phyloP scores from a whole-genome alignment of 92 coral and sea anemone genomes.

The Bergia sp. region DNA sequence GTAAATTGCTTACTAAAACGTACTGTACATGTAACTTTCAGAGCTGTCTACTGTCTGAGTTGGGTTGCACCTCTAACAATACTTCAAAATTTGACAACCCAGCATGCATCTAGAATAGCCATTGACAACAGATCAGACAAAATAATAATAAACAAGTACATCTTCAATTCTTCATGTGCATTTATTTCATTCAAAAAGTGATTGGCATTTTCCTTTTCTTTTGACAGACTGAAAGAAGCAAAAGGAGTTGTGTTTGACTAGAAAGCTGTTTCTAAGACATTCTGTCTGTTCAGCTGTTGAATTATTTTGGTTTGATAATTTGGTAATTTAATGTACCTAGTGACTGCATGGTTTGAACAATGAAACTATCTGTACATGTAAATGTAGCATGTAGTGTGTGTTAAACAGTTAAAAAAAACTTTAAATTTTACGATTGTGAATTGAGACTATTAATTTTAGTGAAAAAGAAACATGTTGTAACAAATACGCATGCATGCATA shows the following conservation, averaged over 20 bases:
- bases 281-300: background rate
- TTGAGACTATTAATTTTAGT: background rate
- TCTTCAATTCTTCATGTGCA: background rate
- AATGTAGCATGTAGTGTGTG: background rate
- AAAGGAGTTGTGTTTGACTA: constrained; percentile 91
- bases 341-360: no score
- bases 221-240: constrained; percentile 93
- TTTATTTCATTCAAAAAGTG: constrained; percentile 23
- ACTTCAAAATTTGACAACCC: no score
- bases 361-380: background rate
- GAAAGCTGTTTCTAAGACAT: background rate
- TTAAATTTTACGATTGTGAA: no score
- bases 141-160: background rate
- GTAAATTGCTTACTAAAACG: no score
- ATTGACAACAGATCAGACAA: background rate
- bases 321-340: no score
- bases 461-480: background rate
- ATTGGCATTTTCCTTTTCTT: constrained; percentile 53
- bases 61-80: no score
- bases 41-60: no score
- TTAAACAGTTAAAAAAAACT: background rate
- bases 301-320: no score
- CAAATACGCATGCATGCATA: background rate
- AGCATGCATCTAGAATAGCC: background rate
- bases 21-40: no score